A percentile compares a stretch with the other conserved stretches of the same genome.
Conservation (phyloP, 2,113 vertebrate species). For the Pelvicachromis taeniatus region DNA sequence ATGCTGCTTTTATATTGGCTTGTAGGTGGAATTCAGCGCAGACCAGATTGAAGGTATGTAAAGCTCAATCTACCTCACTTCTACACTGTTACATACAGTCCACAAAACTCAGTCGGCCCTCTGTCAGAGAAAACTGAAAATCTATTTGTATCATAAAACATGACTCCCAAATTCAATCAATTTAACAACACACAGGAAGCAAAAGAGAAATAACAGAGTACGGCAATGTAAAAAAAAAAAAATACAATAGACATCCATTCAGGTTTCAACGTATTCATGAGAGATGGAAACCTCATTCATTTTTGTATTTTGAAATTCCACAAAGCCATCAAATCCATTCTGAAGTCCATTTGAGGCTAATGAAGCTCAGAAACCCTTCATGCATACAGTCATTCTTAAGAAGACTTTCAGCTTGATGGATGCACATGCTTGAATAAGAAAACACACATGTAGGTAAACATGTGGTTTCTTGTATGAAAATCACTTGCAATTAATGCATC, state of each 20-base stretch:
- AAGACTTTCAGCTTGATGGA: not conserved
- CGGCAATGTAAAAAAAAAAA: not conserved
- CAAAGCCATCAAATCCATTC: not conserved
- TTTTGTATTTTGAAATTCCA: not conserved
- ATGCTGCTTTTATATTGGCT: constrained; percentile 38
- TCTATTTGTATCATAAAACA: not conserved
- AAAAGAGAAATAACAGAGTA: not conserved
- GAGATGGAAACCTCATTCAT: not conserved
- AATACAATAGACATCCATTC: not conserved
- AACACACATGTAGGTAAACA: not conserved
- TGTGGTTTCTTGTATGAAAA: not conserved
- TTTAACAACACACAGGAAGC: not conserved
- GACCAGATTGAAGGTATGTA: constrained; percentile 76
- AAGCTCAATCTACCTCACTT: not conserved
- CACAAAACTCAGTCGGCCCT: not conserved
- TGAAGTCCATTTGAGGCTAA: not conserved
- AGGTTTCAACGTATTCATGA: not conserved
- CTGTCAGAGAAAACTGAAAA: not conserved
- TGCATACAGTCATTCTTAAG: not conserved
- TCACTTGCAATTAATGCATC: not conserved
- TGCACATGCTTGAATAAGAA: not conserved
- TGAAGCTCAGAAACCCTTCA: not conserved
- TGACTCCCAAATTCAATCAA: not conserved
- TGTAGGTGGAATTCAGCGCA: constrained; percentile 68
- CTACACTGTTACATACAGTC: not conserved